Base-by-base conservation (phyloP, 53 echinoderm and acorn worm genomes). In the Apostichopus leukothele region DNA sequence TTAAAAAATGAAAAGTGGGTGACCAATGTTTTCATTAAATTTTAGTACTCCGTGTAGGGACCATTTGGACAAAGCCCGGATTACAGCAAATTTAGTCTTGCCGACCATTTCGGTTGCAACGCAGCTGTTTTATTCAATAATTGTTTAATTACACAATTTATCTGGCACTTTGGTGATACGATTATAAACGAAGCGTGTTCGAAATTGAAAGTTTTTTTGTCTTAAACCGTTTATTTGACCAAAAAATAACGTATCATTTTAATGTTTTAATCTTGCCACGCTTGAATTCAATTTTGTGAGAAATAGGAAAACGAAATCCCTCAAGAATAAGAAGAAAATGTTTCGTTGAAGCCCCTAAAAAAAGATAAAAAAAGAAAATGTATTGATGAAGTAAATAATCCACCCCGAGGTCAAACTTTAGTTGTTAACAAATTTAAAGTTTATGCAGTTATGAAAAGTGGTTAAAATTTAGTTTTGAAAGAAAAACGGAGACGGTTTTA, bases 1-100 rank as follows among this genome's bases (percentile, higher is more conserved):
- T 21, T 4, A 71, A 18, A 71, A 71, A 71, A 0, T 16, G 18
- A 71, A 71, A 19, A 16, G 20, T 71, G 57, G 59, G 55, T 55
- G n/a, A 81, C 81, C 81, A 81, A 81, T 81, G 81, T 81, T 55
- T 81, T 81, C 81, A 81, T 81, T 81, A 81, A 81, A 16, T 81
- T 81, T 81, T 81, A 81, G 55, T 81, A 81, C 81, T 81, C 81
- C 81, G 81, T 54, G 21, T 21, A 54, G 81, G 81, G 60, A 54
- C 81, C 59, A 6, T 19, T 81, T 57, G 59, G 81, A 81, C 81
- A 81, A 81, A 81, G 81, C 20, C 81, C 54, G 18, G 18, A 71
- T 18, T 19, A n/a, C 21, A 16, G 71, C 18, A 71, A 39, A 71
- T 51, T 81, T 81, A 13, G 54, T 81, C 7, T 60, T 9, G 7